Evolutionary conservation across 2,888 invertebrate species (phyloP).

Genomic region (Criorhina ranunculi): DNA sequence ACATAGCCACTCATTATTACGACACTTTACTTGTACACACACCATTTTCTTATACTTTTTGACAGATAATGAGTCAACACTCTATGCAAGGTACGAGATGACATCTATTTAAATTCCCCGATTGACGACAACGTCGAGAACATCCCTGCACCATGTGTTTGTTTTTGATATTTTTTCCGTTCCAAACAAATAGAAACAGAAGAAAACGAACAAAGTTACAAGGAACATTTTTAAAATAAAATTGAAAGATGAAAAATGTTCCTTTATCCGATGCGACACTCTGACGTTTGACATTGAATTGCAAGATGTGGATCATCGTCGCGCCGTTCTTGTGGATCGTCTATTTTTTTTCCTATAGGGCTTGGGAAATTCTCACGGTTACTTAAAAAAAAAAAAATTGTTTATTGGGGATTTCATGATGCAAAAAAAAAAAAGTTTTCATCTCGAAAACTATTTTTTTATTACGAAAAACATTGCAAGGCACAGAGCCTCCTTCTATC

Average conservation of each 20-base stretch:
- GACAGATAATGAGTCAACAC: constrained; percentile 49
- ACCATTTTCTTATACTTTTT: constrained; percentile 27
- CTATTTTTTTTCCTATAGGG: constrained; percentile 12
- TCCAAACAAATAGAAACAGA: too few species aligned
- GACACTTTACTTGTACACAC: constrained; percentile 19
- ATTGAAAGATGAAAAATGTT: constrained; percentile 48
- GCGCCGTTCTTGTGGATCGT: background rate
- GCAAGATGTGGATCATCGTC: constrained; percentile 63
- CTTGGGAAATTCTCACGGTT: constrained; percentile 72
- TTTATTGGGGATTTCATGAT: constrained; percentile 12
- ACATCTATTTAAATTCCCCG: constrained; percentile 68
- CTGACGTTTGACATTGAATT: constrained; percentile 75
- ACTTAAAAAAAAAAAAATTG: background rate
- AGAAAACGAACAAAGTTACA: constrained; percentile 3
- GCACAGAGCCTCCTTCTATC: constrained; percentile 15
- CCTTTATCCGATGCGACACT: constrained; percentile 45
- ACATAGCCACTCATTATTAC: constrained; percentile 47
- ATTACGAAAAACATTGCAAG: constrained; percentile 28
- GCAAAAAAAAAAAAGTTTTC: constrained; percentile 45
- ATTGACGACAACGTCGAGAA: constrained; percentile 24
- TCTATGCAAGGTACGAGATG: constrained; percentile 39
- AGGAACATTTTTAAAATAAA: constrained; percentile 11
- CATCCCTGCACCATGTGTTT: constrained; percentile 62
- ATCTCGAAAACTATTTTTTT: constrained; percentile 40
- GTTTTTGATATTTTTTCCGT: constrained; percentile 33